These are phyloP conservation scores for Conopomorpha cramerella DNA, from an alignment of 1,140 invertebrate species.

Conservation along the genomic window DNA sequence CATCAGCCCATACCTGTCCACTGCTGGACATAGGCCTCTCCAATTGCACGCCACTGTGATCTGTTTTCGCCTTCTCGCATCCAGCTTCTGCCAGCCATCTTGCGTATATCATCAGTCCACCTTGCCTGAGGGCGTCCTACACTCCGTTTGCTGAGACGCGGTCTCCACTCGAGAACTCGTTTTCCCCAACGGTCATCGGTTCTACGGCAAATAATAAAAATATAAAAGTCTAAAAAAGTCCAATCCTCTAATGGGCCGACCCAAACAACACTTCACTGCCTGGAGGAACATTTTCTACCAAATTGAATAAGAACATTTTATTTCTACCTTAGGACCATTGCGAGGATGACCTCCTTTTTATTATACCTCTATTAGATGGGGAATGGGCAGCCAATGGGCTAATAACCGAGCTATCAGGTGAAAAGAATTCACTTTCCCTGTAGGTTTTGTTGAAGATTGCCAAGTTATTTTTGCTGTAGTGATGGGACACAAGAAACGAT, in stretches of 20 bases:
- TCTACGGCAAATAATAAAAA: neutral
- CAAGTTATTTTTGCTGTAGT: too few species aligned
- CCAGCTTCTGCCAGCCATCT: neutral
- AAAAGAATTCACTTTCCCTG: constrained; percentile 47
- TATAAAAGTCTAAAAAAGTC: too few species aligned
- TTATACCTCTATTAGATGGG: constrained; percentile 55
- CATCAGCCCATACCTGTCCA: neutral
- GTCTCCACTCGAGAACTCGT: neutral
- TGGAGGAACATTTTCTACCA: too few species aligned
- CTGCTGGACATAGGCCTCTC: neutral
- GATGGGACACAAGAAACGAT: too few species aligned
- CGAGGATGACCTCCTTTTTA: constrained; percentile 40
- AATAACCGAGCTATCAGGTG: constrained; percentile 58
- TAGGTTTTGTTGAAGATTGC: too few species aligned
- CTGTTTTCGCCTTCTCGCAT: neutral
- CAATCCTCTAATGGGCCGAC: too few species aligned
- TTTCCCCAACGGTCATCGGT: neutral
- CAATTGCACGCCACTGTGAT: neutral
- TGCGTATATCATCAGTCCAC: neutral
- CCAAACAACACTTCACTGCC: too few species aligned
- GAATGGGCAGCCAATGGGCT: constrained; percentile 53
- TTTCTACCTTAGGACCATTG: constrained; percentile 40
- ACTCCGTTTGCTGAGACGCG: neutral
- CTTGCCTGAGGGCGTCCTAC: neutral
- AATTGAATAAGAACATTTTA: constrained; percentile 55